Base-by-base conservation (phyloP, 2,888 invertebrate genomes). In the Aporophyla lueneburgensis region DNA sequence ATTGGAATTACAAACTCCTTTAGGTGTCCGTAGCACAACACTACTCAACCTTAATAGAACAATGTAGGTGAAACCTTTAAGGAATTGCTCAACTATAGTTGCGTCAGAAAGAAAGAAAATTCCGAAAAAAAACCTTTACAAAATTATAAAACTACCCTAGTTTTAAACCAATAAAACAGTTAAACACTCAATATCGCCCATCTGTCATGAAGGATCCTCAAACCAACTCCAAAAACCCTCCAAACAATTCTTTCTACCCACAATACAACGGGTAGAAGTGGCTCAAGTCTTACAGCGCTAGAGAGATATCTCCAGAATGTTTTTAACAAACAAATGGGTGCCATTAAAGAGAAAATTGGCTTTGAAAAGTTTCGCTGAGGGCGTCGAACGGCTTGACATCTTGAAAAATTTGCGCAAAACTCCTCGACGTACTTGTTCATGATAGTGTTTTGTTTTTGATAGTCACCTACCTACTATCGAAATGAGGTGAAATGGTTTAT, bases 341-440 rank as follows among this genome's bases (percentile, higher is more conserved):
- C 92, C 91, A 93, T 95, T 94, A 95, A 93, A 92, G 90, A 91
- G 92, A 90, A 93, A 94, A 95, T 95, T 94, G 93, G 92, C 91
- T 94, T 84, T 81, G 88, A 88, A 93, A 94, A 93, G 90, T 95
- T 94, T 62, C 72, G 80, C 68, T 43, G 43, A 74, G 74, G 72
- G 80, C 79, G 68, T 76, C 81, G 82, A 89, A 88, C 88, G 83
- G 21, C 72, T 74, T 90, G 92, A 91, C 92, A 91, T 89, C 86
- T 89, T 93, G 93, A 94, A 94, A 94, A 94, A 94, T 94, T 87
- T 90, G 88, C 73, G 72, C 85, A 87, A 84, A 90, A 89, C 86
- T 76, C 76, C 81, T 71, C 76, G 54, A 49, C 77, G 73, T 89
- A 88, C 88, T 88, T 86, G 77, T 85, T 83, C 83, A 84, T 87